These are phyloP conservation scores for Drosophila paramelanica DNA, from an alignment of 2,888 invertebrate genomes.

Conservation along the genomic window DNA sequence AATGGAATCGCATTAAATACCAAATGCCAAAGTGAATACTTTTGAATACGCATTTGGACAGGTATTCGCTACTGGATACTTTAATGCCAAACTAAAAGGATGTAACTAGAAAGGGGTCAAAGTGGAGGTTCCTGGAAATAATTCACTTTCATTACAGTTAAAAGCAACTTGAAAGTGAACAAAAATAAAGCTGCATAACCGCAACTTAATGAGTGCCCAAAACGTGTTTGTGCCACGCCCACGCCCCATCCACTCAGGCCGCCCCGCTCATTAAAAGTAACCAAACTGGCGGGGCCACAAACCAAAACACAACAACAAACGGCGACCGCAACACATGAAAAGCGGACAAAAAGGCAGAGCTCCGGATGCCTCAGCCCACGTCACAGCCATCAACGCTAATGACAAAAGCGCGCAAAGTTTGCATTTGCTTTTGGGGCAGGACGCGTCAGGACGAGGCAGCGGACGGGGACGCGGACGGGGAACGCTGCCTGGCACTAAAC, in stretches of 20 bases:
- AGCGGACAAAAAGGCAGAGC: constrained; percentile 67
- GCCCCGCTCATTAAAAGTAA: constrained; percentile 80
- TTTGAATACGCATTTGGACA: not conserved
- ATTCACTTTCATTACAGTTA: constrained; percentile 54
- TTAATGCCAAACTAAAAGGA: constrained; percentile 16
- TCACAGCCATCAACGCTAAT: constrained; percentile 76
- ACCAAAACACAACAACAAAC: constrained; percentile 54
- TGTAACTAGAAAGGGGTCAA: constrained; percentile 21
- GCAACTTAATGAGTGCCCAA: constrained; percentile 74
- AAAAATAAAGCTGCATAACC: constrained; percentile 69
- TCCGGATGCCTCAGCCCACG: constrained; percentile 45
- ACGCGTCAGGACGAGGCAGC: constrained; percentile 16
- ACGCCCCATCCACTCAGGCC: constrained; percentile 23
- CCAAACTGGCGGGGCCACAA: constrained; percentile 71
- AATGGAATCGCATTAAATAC: not conserved
- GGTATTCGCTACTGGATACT: not conserved
- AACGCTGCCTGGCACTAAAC: constrained; percentile 60
- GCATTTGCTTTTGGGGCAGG: constrained; percentile 56
- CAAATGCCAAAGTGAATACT: not conserved
- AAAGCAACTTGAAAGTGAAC: constrained; percentile 43
- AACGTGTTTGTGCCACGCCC: constrained; percentile 21
- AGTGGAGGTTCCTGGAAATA: constrained; percentile 28
- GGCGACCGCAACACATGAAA: constrained; percentile 74
- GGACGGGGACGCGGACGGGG: constrained; percentile 6
- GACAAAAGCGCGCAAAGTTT: constrained; percentile 80